Evolutionary conservation across 2,113 vertebrate species (phyloP), one percentile per base, ranked within the genome.

Genomic region (Hippocampus zosterae): DNA sequence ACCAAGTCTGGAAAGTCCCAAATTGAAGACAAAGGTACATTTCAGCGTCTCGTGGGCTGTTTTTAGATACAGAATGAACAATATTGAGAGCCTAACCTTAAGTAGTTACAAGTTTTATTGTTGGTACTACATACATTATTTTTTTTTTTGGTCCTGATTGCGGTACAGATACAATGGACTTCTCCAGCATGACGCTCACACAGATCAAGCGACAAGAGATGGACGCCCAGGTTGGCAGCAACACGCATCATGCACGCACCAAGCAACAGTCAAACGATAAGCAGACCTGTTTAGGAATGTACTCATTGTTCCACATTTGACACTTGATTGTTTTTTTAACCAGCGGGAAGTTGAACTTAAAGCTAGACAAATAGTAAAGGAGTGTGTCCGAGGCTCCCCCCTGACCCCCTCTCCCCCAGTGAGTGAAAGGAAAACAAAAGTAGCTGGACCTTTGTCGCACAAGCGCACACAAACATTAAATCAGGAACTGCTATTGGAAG

Each of bases 191-290:
- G 94, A 98, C 96, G 0, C 92, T 99, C 70, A 99, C 94, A 0
- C 97, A 99, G 91, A 98, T 98, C 86, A 99, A 99, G 85, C 93
- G 96, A 50, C 95, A 98, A 69, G 97, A 99, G 87, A 99, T 99
- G 97, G 95, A 99, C 71, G 94, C 96, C 0, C 96, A 99, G 96
- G 97, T 98, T 81, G 76, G 84, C 70, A 1, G n/a, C 55, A 40
- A 25, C 33, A 19, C 3, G 50, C 19, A 29, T 19, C 46, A 19
- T 5, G 50, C 19, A 29, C 0, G 3, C 8, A 29, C 19, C 21
- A 12, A 42, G 21, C 9, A 25, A 46, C 44, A 15, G n/a, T 64
- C 62, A 44, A 46, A 44, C 7, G 13, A 46, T 18, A 65, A 27
- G n/a, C 62, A 42, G 62, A 23, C 40, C 40, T 65, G 65, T 53